Evolutionary conservation across 2,113 vertebrate genomes (phyloP).

Genomic region (Gnathonemus longibarbis): DNA sequence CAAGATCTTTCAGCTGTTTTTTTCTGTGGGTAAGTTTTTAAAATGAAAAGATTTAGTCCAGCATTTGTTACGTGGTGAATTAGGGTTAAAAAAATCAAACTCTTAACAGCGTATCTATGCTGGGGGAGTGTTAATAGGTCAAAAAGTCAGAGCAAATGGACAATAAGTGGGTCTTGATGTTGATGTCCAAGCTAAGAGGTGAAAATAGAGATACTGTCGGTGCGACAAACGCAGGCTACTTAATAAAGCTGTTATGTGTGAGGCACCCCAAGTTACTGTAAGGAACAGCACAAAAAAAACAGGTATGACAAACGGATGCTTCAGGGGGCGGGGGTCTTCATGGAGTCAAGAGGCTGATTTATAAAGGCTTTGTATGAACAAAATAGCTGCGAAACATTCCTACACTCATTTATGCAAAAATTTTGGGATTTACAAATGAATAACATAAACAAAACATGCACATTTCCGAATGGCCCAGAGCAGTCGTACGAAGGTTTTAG

Average conservation of each 20-base stretch:
- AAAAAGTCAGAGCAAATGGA: not conserved
- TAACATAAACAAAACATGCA: not conserved
- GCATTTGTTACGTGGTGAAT: no score
- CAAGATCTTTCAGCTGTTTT: not conserved
- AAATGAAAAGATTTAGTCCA: no score
- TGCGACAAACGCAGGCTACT: not conserved
- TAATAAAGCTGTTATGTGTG: not conserved
- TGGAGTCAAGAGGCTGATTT: not conserved
- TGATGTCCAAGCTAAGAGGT: not conserved
- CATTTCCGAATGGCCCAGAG: no score
- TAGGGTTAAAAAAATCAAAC: not conserved
- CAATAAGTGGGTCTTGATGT: not conserved
- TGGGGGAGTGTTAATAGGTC: not conserved
- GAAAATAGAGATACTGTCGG: not conserved
- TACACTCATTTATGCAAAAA: not conserved
- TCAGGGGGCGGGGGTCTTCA: not conserved
- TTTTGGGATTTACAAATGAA: not conserved
- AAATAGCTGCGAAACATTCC: not conserved
- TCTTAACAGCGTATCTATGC: not conserved
- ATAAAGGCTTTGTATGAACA: not conserved
- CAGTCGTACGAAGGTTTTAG: no score
- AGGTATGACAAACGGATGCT: not conserved
- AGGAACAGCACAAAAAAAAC: not conserved
- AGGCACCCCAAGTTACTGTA: no score
- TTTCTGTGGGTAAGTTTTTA: not conserved